phyloP scores from a whole-genome alignment of 2,888 invertebrate genomes.

The Apotomis capreana region DNA sequence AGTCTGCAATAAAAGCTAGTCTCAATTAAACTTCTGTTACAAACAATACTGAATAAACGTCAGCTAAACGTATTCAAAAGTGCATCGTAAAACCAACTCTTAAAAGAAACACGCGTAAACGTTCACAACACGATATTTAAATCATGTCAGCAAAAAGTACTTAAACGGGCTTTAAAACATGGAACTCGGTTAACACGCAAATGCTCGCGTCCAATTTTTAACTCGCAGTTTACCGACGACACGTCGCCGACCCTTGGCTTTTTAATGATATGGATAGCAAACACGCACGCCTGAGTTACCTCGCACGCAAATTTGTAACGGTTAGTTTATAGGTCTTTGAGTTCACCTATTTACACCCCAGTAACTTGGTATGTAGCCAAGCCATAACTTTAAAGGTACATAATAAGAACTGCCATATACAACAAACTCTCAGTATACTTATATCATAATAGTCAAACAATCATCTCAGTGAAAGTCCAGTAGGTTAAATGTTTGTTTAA shows the following conservation, averaged over 20 bases:
- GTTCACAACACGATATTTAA: slow-evolving; percentile 17
- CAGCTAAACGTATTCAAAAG: too few relatives aligned
- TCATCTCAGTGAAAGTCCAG: too few relatives aligned
- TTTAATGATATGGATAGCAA: slow-evolving; percentile 25
- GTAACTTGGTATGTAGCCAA: not conserved
- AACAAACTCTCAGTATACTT: too few relatives aligned
- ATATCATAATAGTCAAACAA: too few relatives aligned
- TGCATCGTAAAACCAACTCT: too few relatives aligned
- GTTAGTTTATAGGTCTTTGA: slow-evolving; percentile 1
- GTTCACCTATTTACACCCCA: slow-evolving; percentile 9
- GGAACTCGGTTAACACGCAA: slow-evolving; percentile 32
- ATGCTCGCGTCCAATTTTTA: slow-evolving; percentile 33
- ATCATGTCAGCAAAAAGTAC: slow-evolving; percentile 10
- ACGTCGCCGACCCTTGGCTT: slow-evolving; percentile 20
- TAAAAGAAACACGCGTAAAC: slow-evolving; percentile 2
- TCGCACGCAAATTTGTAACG: slow-evolving; percentile 14
- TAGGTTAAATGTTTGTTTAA: too few relatives aligned
- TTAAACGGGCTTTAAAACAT: slow-evolving; percentile 19
- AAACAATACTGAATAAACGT: too few relatives aligned
- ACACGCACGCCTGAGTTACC: slow-evolving; percentile 25
- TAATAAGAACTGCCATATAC: not conserved
- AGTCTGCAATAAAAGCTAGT: too few relatives aligned
- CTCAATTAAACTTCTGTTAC: too few relatives aligned
- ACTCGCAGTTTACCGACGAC: slow-evolving; percentile 28
- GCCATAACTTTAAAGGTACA: not conserved